Conservation (phyloP, 1,140 invertebrate genomes). For the Apis dorsata region DNA sequence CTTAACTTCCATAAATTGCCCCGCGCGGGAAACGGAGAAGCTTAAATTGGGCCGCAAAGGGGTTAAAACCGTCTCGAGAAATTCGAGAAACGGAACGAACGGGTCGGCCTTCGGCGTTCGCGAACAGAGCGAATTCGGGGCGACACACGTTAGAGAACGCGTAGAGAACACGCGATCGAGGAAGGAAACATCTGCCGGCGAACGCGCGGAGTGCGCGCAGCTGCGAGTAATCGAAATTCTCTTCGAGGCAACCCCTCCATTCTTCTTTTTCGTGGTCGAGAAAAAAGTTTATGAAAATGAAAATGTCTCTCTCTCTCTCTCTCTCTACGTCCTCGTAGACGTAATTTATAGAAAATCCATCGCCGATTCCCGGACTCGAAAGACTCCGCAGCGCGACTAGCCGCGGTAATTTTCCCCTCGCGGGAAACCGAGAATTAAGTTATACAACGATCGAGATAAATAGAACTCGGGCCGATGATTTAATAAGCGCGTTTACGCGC, state of each 20-base stretch:
- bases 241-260: not conserved
- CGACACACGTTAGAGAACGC: not conserved
- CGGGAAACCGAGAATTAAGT: slow-evolving; percentile 53
- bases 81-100: not conserved
- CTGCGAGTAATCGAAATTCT: slow-evolving; percentile 60
- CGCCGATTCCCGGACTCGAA: slow-evolving; percentile 2
- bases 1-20: slow-evolving; percentile 19
- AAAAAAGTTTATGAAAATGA: not conserved
- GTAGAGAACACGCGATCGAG: not conserved
- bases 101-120: not conserved
- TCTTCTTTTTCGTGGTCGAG: not conserved
- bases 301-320: not conserved
- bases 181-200: slow-evolving; percentile 66
- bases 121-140: not conserved
- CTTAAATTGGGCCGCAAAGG: slow-evolving; percentile 16
- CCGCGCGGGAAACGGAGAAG: slow-evolving; percentile 3
- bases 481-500: slow-evolving; percentile 45
- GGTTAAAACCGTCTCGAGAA: not conserved
- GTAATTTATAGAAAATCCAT: not conserved
- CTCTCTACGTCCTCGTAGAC: not conserved
- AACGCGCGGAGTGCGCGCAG: slow-evolving; percentile 63
- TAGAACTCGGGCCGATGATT: slow-evolving; percentile 45
- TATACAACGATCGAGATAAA: slow-evolving; percentile 55
- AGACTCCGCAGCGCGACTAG: not conserved
- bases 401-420: not conserved